A percentile compares a stretch with the other conserved stretches of the same genome.
phyloP scores from a whole-genome alignment of 2,113 vertebrate species.

The Callospermophilus lateralis region DNA sequence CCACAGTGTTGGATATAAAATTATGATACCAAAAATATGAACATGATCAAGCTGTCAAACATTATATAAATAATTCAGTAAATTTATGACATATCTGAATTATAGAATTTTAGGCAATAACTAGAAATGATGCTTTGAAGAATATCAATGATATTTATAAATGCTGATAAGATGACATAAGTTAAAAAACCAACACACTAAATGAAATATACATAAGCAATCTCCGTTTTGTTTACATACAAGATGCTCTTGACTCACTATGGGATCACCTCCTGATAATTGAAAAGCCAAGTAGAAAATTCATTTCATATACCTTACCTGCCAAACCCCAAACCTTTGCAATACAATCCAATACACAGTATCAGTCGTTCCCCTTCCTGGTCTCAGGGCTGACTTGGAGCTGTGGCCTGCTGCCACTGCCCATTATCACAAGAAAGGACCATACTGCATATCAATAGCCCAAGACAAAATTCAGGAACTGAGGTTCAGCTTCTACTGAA shows the following conservation, averaged over 20 bases:
- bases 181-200: not conserved
- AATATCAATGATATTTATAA: slow-evolving; percentile 18
- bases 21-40: slow-evolving; percentile 1
- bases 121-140: slow-evolving; percentile 47
- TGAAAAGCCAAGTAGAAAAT: not conserved
- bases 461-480: not conserved
- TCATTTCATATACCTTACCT: not conserved
- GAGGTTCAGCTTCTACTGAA: not conserved
- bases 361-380: not conserved
- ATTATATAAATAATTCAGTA: not conserved
- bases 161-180: not conserved
- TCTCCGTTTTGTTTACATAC: not conserved
- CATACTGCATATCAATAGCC: not conserved
- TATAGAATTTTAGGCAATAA: not conserved
- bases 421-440: not conserved
- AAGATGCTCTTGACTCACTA: not conserved
- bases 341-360: fast-evolving
- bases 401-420: fast-evolving
- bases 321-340: not conserved
- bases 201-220: not conserved
- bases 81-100: not conserved
- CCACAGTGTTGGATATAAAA: not conserved
- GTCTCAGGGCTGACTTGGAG: fast-evolving
- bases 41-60: not conserved
- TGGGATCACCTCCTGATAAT: not conserved